Evolutionary conservation across 2,113 vertebrate genomes (phyloP).

Genomic region (Agapornis roseicollis): DNA sequence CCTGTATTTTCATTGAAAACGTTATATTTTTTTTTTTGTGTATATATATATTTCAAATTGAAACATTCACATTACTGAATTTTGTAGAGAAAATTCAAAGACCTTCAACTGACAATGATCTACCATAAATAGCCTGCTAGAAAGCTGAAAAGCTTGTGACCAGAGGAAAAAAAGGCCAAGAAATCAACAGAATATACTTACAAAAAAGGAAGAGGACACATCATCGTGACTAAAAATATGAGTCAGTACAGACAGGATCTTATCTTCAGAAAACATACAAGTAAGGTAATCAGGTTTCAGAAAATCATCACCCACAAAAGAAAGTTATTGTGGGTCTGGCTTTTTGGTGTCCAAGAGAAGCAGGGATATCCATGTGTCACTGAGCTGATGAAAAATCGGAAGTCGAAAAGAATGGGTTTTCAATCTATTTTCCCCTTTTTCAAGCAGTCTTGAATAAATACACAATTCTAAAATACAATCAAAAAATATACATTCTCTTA

Average conservation of each 20-base stretch:
- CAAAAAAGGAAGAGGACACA: neutral
- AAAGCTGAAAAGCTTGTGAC: neutral
- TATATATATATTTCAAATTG: neutral
- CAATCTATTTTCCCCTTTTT: neutral
- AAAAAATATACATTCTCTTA: neutral
- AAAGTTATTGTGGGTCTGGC: neutral
- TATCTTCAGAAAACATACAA: constrained; percentile 10
- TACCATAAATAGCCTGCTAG: neutral
- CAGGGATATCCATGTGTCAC: neutral
- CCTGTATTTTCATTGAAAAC: neutral
- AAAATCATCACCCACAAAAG: neutral
- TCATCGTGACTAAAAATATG: neutral
- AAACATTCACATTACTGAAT: neutral
- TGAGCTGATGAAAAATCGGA: neutral
- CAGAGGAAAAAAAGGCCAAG: neutral
- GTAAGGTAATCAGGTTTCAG: neutral
- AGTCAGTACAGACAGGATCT: neutral
- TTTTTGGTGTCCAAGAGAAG: neutral
- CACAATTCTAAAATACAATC: neutral
- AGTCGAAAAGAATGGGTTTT: neutral
- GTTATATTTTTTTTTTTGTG: neutral
- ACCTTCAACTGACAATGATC: neutral
- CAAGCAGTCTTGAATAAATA: neutral
- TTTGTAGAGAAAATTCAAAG: neutral
- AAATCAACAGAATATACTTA: neutral